Base-by-base conservation (phyloP, 1,140 invertebrate genomes). In the Eufriesea mexicana region DNA sequence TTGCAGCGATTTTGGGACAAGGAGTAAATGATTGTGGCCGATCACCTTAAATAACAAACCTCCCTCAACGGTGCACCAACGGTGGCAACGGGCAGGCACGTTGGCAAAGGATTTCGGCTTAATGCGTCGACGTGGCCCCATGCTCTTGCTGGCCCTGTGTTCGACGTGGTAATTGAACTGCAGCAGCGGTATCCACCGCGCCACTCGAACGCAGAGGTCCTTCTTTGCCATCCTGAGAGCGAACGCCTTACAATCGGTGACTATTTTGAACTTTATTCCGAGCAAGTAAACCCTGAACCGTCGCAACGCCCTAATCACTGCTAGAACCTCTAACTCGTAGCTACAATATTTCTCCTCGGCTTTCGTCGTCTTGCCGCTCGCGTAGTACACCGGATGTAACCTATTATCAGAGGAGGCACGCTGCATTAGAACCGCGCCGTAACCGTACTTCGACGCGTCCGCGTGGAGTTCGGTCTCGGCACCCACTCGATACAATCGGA, bases 161-260 rank as follows among this genome's bases (percentile, higher is more conserved):
- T 78, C 64, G 1, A 68, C 20, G 5, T 1, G 66, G 51, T 77
- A 77, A 16, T 12, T 2, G 35, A 54, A 77, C 35, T 77, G 62
- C 18, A 77, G 59, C 10, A 77, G 47, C 1, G 67, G 61, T 6
- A 47, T 25, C 49, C 25, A 77, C 20, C 74, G n/a, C 0, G 74
- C 74, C 5, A 67, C 47, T 2, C 47, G 47, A 8, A 77, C 62
- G 25, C 74, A 77, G 8, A 77, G 12, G 14, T 77, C 49, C 23
- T 55, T 66, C 28, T 66, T 77, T n/a, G 66, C 54, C 6, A 77
- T 55, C 0, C 49, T 67, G 49, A 55, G 23, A 2, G 74, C 45
- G 42, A 78, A 78, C 10, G 66, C 66, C 16, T 49, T 10, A 47
- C 76, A 78, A 42, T 78, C 64, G 9, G 73, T 66, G 8, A 76